Conservation (phyloP, 2,113 vertebrate genomes). For the Mugil cephalus region DNA sequence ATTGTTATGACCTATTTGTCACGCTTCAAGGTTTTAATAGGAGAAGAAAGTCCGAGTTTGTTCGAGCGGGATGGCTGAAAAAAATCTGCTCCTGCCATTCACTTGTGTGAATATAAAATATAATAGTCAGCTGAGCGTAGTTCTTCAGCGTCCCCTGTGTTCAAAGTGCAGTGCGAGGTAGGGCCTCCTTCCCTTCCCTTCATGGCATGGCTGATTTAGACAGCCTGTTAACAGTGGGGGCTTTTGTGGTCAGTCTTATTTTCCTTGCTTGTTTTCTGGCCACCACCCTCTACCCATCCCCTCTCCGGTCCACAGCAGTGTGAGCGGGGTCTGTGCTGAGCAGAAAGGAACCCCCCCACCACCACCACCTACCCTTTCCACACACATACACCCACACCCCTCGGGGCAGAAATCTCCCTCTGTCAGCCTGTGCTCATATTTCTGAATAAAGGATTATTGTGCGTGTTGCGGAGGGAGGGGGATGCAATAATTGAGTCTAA, state of each 20-base stretch:
- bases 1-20: constrained; percentile 54
- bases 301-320: constrained; percentile 15
- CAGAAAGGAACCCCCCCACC: constrained; percentile 35
- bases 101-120: constrained; percentile 23
- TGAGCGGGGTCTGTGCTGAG: constrained; percentile 35
- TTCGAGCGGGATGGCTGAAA: constrained; percentile 20
- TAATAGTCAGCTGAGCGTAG: constrained; percentile 62
- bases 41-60: constrained; percentile 3
- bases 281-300: neutral
- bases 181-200: neutral
- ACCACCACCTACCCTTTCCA: no score
- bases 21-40: constrained; percentile 1
- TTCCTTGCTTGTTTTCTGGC: constrained; percentile 29
- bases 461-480: constrained; percentile 40
- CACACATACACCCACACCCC: neutral
- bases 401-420: constrained; percentile 43
- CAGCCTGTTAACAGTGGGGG: constrained; percentile 43
- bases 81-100: constrained; percentile 9
- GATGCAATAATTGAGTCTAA: constrained; percentile 75
- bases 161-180: constrained; percentile 29
- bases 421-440: constrained; percentile 54
- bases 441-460: constrained; percentile 75
- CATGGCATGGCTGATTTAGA: constrained; percentile 22
- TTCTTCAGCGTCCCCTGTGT: constrained; percentile 11
- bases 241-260: constrained; percentile 62